phyloP scores from a whole-genome alignment of 2,797 vertebrate species.

The Poecilia picta region DNA sequence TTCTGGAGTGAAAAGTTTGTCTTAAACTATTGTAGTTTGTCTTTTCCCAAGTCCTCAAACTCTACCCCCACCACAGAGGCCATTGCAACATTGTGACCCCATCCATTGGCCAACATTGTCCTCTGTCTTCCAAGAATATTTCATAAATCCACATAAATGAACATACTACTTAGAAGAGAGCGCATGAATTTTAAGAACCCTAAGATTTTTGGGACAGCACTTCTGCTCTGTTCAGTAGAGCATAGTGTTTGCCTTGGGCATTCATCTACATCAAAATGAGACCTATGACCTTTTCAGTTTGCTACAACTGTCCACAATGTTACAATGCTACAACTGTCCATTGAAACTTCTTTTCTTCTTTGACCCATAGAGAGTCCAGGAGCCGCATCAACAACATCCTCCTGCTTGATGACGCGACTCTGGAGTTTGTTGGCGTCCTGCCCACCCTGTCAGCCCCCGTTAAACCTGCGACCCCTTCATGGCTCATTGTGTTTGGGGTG shows the following conservation, averaged over 20 bases:
- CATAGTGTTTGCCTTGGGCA: not conserved
- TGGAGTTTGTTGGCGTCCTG: constrained; percentile 89
- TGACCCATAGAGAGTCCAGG: constrained; percentile 79
- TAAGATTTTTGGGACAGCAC: not conserved
- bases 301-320: not conserved
- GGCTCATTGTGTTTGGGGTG: constrained; percentile 92
- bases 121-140: not conserved
- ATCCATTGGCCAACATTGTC: not conserved
- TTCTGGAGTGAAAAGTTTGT: not conserved
- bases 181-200: not conserved
- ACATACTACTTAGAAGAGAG: not conserved
- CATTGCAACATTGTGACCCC: not conserved
- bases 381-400: constrained; percentile 89
- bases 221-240: not conserved
- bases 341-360: not conserved
- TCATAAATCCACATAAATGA: not conserved
- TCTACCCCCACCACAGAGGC: not conserved
- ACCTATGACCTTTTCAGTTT: not conserved
- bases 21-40: not conserved
- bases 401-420: constrained; percentile 81
- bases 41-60: not conserved
- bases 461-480: constrained; percentile 76
- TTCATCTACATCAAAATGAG: not conserved
- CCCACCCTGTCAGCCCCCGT: constrained; percentile 81
- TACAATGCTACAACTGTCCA: too few species aligned